A percentile compares a stretch with the other conserved stretches of the same genome.
phyloP scores from a whole-genome alignment of 2,888 invertebrate genomes.

The Diabrotica balteata region DNA sequence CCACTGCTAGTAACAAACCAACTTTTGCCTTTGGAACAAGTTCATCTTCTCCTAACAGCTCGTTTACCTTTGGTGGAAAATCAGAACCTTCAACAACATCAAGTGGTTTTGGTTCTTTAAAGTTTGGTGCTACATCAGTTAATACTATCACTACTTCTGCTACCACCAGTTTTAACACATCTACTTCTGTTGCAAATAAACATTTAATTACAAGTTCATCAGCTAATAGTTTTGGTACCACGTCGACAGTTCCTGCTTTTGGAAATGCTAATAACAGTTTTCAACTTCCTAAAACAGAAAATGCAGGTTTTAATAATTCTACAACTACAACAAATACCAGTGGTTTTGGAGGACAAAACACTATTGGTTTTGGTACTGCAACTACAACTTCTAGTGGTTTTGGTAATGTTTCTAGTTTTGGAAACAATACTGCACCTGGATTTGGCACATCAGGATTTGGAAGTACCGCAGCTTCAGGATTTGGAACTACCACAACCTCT shows the following conservation, averaged over 20 bases:
- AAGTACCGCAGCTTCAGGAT: neutral
- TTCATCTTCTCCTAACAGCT: constrained; percentile 2
- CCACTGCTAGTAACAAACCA: constrained; percentile 1
- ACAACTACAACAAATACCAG: constrained; percentile 3
- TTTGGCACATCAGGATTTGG: constrained; percentile 8
- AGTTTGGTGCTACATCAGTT: neutral
- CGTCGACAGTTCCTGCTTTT: constrained; percentile 15
- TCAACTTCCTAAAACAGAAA: constrained; percentile 6
- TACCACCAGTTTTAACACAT: constrained; percentile 6
- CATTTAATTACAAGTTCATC: constrained; percentile 16
- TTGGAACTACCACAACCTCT: constrained; percentile 4
- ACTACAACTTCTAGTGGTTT: constrained; percentile 7
- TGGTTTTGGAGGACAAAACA: neutral
- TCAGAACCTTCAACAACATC: constrained; percentile 10
- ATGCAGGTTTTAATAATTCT: constrained; percentile 11
- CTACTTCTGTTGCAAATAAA: constrained; percentile 14
- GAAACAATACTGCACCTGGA: constrained; percentile 3
- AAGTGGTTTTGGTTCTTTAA: constrained; percentile 10
- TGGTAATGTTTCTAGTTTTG: neutral
- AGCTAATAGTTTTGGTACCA: constrained; percentile 5
- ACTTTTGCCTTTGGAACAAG: constrained; percentile 7
- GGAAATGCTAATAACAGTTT: constrained; percentile 12
- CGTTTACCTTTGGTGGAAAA: constrained; percentile 8
- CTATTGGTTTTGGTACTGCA: neutral
- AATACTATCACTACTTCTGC: constrained; percentile 18